Evolutionary conservation across 2,113 vertebrate genomes (phyloP).

Genomic region (Callorhinus ursinus): DNA sequence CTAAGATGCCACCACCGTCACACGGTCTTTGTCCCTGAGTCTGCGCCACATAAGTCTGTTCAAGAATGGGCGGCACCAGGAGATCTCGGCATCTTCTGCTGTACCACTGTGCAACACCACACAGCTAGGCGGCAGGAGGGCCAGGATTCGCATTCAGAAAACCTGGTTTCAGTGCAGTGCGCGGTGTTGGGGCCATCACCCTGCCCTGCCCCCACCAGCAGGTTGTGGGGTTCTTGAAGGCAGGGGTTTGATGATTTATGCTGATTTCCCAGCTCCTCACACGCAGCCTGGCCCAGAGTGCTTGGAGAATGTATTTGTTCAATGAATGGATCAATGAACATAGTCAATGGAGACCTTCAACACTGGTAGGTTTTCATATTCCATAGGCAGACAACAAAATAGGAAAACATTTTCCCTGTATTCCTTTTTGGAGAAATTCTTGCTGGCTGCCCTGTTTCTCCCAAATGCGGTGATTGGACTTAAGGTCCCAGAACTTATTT

Average conservation of each 20-base stretch:
- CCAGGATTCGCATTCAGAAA: not conserved
- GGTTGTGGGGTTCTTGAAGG: not conserved
- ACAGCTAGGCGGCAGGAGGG: not conserved
- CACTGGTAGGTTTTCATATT: not conserved
- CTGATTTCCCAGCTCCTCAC: not conserved
- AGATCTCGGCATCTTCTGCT: not conserved
- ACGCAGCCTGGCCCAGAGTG: not conserved
- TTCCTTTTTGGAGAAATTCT: not conserved
- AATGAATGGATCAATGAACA: not conserved
- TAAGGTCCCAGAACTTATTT: not conserved
- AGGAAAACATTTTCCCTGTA: not conserved
- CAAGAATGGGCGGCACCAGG: not conserved
- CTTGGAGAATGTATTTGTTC: conserved; percentile 6
- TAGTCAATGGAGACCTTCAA: not conserved
- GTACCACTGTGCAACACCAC: not conserved
- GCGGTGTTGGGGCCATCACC: rapidly evolving
- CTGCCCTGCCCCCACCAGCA: not conserved
- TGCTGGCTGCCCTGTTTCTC: not conserved
- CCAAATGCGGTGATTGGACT: not conserved
- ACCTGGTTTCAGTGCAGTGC: not conserved
- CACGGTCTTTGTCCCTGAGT: not conserved
- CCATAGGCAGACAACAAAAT: not conserved
- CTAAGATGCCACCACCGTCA: not conserved
- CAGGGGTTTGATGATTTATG: not conserved
- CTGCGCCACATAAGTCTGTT: rapidly evolving